phyloP scores from a whole-genome alignment of 1,140 invertebrate species.

The Paraescarpia echinospica region DNA sequence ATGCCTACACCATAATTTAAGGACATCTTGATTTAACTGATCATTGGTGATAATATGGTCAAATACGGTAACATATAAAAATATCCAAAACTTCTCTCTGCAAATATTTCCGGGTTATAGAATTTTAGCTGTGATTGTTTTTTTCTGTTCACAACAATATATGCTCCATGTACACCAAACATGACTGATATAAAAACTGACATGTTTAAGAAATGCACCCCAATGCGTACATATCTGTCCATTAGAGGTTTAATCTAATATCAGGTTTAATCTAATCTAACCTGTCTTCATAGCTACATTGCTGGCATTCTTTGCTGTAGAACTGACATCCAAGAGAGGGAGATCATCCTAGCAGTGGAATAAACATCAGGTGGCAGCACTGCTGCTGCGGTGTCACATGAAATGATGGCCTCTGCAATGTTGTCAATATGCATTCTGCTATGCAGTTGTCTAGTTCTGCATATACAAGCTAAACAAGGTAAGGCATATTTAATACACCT shows the following conservation, averaged over 20 bases:
- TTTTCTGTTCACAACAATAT: too few species aligned
- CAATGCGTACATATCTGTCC: too few species aligned
- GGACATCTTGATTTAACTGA: too few species aligned
- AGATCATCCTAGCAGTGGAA: neutral
- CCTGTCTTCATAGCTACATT: neutral
- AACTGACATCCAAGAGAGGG: neutral
- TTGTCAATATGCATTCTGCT: neutral
- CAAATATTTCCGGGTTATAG: neutral
- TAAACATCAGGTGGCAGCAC: neutral
- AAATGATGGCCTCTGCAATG: neutral
- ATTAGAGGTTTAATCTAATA: too few species aligned
- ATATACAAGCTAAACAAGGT: neutral
- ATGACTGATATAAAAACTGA: too few species aligned
- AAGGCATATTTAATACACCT: neutral
- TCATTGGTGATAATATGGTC: too few species aligned
- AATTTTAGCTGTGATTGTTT: neutral
- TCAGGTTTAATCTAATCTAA: neutral
- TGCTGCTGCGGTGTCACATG: neutral
- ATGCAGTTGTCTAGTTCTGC: neutral
- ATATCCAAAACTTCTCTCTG: neutral
- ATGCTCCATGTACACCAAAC: neutral
- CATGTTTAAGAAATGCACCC: too few species aligned
- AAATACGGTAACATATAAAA: neutral
- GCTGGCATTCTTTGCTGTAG: neutral
- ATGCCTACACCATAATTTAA: too few species aligned